Conservation (phyloP, 2,888 invertebrate genomes). For the Cheilosia vernalis region DNA sequence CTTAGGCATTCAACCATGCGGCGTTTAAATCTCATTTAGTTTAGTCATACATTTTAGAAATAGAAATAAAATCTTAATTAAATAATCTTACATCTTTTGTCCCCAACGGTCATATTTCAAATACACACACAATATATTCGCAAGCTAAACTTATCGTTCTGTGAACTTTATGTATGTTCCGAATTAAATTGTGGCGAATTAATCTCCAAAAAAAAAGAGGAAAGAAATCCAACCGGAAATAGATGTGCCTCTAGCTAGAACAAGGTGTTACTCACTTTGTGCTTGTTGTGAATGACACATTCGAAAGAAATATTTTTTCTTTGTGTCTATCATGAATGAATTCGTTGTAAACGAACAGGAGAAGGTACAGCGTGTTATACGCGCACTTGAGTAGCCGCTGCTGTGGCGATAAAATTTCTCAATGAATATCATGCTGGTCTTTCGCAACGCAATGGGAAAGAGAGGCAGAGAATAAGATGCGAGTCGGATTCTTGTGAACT, state of each 20-base stretch:
- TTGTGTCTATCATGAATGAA: conserved; percentile 60
- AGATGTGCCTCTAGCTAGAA: conserved; percentile 28
- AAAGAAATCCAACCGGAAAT: conserved; percentile 34
- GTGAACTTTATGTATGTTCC: conserved; percentile 4
- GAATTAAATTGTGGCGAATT: conserved; percentile 22
- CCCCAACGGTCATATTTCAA: too few relatives aligned
- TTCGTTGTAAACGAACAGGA: conserved; percentile 44
- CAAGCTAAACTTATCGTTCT: background rate
- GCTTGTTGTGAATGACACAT: conserved; percentile 45
- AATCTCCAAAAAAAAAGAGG: conserved; percentile 3
- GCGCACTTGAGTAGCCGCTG: conserved; percentile 31
- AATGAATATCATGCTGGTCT: conserved; percentile 52
- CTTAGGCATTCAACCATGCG: too few relatives aligned
- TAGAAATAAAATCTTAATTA: too few relatives aligned
- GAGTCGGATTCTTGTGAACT: conserved; percentile 33
- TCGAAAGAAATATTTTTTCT: conserved; percentile 51
- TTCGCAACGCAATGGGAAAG: conserved; percentile 42
- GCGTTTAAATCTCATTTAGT: too few relatives aligned
- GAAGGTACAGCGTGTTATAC: background rate
- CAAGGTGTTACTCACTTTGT: conserved; percentile 65
- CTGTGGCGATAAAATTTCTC: conserved; percentile 50
- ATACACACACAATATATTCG: too few relatives aligned
- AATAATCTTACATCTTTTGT: too few relatives aligned
- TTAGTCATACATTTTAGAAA: too few relatives aligned
- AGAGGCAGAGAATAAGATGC: conserved; percentile 39